Percentiles rank a stretch among this genome's conserved stretches.
Conservation (phyloP, 23 tunicate genomes). For the Ciona savignyi region DNA sequence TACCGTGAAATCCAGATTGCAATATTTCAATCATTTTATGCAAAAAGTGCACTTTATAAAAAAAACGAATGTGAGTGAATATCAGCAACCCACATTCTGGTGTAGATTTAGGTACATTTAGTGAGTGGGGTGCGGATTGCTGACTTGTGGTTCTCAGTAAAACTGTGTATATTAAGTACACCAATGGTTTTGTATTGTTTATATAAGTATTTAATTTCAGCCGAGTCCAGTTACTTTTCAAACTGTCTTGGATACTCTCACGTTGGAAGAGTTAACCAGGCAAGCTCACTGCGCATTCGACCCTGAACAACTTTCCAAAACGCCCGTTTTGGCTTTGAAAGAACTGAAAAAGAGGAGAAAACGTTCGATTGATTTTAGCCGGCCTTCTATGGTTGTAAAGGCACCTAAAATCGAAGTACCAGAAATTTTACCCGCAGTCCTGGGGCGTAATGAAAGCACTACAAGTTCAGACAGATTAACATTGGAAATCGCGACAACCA, state of each 20-base stretch:
- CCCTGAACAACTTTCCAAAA: not conserved
- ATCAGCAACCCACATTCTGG: no score
- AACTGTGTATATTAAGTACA: no score
- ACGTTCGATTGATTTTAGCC: not conserved
- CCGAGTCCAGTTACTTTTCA: not conserved
- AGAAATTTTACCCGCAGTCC: not conserved
- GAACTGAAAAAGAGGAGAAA: not conserved
- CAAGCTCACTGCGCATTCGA: not conserved
- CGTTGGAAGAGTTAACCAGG: not conserved
- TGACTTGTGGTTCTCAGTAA: no score
- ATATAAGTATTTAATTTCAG: no score
- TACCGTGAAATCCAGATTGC: no score
- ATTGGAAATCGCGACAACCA: not conserved
- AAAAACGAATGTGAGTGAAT: no score
- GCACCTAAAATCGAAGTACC: not conserved
- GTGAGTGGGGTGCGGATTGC: no score
- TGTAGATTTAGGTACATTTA: no score
- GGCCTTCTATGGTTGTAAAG: not conserved
- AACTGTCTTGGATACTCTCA: not conserved
- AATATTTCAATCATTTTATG: no score
- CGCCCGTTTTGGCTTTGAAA: not conserved
- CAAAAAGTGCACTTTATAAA: no score
- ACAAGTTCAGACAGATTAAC: not conserved
- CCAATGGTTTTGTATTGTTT: no score
- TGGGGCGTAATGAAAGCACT: not conserved